Base-by-base conservation (phyloP, 2,888 invertebrate species). In the Tetropium fuscum region DNA sequence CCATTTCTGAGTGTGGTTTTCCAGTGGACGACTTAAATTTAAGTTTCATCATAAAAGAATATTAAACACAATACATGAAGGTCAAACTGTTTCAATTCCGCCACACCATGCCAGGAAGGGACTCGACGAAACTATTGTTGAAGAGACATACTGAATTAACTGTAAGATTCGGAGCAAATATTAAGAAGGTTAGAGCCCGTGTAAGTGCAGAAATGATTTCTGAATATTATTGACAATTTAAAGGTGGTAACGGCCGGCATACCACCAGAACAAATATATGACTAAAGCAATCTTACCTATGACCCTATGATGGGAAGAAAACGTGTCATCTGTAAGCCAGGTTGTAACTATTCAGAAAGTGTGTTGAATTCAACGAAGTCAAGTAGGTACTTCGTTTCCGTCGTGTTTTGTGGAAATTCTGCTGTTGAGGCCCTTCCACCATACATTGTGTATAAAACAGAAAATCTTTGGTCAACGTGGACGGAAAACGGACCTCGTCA, bases 91-190 rank as follows among this genome's bases (percentile, higher is more conserved):
- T 27, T n/a, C 27, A 27, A 27, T 27, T 27, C 11, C 49, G 10
- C 15, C 15, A 49, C 20, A 58, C 43, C 16, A 19, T 54, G 11
- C 53, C 53, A 15, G 58, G 58, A 3, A 58, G 27, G 34, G 38
- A 58, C 10, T 45, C 38, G 47, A 20, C 41, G n/a, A 54, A 54
- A 54, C 25, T 5, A 10, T 58, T 54, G 16, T 54, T 58, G 22
- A 53, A 43, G 18, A 32, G 58, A n/a, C 58, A 58, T 43, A 8
- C 18, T 15, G 58, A 58, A 11, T 45, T 58, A 15, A 53, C 58
- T 30, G 49, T 30, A 25, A 53, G 58, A 30, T 36, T 58, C 20
- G 44, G 44, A 10, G 36, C 15, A 20, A 47, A 47, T 22, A 55
- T 55, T 20, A 48, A 56, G 48, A 25, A 48, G 4, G 40, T 38